Conservation (phyloP, 1,140 invertebrate genomes). For the Laodelphax striatellus region DNA sequence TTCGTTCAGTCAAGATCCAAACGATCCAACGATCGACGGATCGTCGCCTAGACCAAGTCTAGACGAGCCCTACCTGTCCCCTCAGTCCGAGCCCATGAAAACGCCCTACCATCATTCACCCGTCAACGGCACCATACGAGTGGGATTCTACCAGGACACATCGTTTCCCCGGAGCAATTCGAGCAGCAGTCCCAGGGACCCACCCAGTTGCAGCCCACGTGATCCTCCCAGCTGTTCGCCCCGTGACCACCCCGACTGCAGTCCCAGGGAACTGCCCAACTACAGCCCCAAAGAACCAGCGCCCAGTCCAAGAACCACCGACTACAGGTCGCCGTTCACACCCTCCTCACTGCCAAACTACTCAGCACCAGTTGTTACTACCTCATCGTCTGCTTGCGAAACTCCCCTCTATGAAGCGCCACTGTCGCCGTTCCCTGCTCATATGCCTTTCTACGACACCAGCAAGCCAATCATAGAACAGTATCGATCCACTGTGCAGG, state of each 20-base stretch:
- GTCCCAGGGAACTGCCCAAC: slow-evolving; percentile 20
- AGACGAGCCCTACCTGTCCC: slow-evolving; percentile 51
- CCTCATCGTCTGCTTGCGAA: neutral
- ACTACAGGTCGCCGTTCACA: slow-evolving; percentile 13
- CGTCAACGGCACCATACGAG: slow-evolving; percentile 56
- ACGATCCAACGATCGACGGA: slow-evolving; percentile 34
- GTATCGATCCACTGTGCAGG: slow-evolving; percentile 2
- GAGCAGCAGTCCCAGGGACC: slow-evolving; percentile 36
- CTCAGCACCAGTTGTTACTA: slow-evolving; percentile 9
- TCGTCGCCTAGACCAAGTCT: slow-evolving; percentile 47
- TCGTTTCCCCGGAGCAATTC: slow-evolving; percentile 53
- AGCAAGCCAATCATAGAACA: slow-evolving; percentile 15
- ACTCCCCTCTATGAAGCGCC: slow-evolving; percentile 9
- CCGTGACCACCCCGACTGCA: slow-evolving; percentile 14
- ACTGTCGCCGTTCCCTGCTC: slow-evolving; percentile 16
- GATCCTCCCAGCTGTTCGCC: slow-evolving; percentile 21
- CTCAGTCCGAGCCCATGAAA: slow-evolving; percentile 46
- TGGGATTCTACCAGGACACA: slow-evolving; percentile 68
- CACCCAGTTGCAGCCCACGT: slow-evolving; percentile 23
- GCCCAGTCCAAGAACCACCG: slow-evolving; percentile 12
- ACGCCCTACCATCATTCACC: slow-evolving; percentile 47
- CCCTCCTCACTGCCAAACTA: slow-evolving; percentile 7
- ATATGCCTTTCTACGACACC: slow-evolving; percentile 17
- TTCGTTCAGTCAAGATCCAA: slow-evolving; percentile 57
- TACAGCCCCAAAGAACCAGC: slow-evolving; percentile 14